A percentile compares a stretch with the other conserved stretches of the same genome.
phyloP scores from a whole-genome alignment of 1,140 invertebrate genomes.

The Hylaeus anthracinus region DNA sequence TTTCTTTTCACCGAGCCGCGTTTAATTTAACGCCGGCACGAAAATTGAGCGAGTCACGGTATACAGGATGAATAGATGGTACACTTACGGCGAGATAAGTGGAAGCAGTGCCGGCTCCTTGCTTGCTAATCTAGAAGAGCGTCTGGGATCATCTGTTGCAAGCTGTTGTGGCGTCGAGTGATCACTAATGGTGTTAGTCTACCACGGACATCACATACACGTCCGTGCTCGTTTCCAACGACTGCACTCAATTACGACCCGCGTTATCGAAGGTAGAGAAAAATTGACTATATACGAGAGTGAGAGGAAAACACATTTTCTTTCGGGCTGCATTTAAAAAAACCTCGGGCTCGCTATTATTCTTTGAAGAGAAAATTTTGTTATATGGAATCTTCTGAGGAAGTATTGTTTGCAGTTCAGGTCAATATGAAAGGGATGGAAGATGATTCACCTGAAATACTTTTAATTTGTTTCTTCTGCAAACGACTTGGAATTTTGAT shows the following conservation, averaged over 20 bases:
- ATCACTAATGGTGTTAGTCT: slow-evolving; percentile 73
- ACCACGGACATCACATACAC: not conserved
- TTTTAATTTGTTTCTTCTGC: too few species aligned
- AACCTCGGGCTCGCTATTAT: too few species aligned
- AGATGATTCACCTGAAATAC: too few species aligned
- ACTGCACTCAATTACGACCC: not conserved
- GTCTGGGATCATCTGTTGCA: slow-evolving; percentile 72
- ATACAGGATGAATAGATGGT: slow-evolving; percentile 66
- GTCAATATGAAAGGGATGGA: too few species aligned
- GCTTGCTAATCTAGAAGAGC: slow-evolving; percentile 73
- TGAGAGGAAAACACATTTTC: too few species aligned
- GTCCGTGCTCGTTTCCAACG: not conserved
- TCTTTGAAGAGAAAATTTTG: not conserved
- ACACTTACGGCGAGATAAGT: slow-evolving; percentile 71
- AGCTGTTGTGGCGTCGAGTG: slow-evolving; percentile 68
- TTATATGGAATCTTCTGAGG: too few species aligned
- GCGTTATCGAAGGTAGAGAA: not conserved
- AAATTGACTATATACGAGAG: too few species aligned
- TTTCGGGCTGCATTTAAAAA: too few species aligned
- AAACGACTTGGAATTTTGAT: too few species aligned
- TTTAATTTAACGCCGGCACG: slow-evolving; percentile 59
- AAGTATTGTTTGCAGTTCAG: too few species aligned
- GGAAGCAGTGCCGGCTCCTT: slow-evolving; percentile 62
- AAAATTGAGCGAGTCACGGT: slow-evolving; percentile 64
- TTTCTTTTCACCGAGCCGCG: slow-evolving; percentile 50